Evolutionary conservation across 2,888 invertebrate species (phyloP), one percentile per base, ranked within the genome.

Genomic region (Sinohyriopsis cumingii): DNA sequence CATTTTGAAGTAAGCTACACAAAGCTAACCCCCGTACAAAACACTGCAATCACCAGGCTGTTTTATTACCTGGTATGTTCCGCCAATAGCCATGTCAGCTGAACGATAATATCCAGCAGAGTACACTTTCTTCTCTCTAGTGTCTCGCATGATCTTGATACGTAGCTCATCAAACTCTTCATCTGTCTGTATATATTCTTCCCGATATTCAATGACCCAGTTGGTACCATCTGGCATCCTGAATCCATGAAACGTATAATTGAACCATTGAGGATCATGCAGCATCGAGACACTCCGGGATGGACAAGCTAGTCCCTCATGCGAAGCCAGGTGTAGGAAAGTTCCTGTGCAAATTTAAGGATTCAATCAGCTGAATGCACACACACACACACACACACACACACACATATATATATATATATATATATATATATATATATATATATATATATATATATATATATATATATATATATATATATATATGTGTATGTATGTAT

Each of bases 41-140:
- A 25, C 25, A 25, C 25, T 25, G 25, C 4, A 25, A 25, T 25
- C 25, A 25, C 25, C 4, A 4, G 2, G 25, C 25, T 25, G 25
- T 25, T 25, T 25, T 2, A 25, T 25, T 25, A 77, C 80, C 77
- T 80, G 62, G 63, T 78, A 80, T 24, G 59, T 59, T 15, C 80
- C 80, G 28, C 77, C 80, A 59, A 73, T 68, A 56, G 68, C 70
- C 65, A 76, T 62, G 59, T 77, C 78, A 56, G 80, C 80, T 24
- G 53, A 61, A 54, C 78, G 62, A 22, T 63, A 67, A 55, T 78
- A 76, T 25, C 76, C 78, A 18, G 72, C 80, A 25, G 77, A 70
- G 55, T 71, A 74, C 19, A 78, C 60, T 0, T 55, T 65, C 19
- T 80, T 72, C 3, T 56, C 54, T 22, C 73, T 76, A 5, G 73